Conservation (phyloP, 2,888 invertebrate species). For the Drosophila mercatorum region DNA sequence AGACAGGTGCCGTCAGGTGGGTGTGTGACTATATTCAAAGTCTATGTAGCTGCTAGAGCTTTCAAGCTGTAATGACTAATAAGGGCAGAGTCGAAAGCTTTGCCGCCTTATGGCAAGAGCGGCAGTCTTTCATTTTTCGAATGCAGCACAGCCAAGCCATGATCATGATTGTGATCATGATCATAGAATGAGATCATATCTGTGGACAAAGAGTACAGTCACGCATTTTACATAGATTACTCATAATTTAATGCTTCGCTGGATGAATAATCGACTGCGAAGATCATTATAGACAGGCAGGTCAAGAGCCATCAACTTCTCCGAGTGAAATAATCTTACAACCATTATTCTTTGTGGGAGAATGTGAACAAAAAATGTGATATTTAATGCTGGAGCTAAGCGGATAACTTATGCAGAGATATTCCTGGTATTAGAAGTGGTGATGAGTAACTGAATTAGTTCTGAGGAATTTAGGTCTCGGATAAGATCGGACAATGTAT, state of each 20-base stretch:
- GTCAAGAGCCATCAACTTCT: constrained; percentile 20
- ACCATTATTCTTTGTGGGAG: constrained; percentile 1
- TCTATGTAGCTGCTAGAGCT: constrained; percentile 14
- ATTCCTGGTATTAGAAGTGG: background rate
- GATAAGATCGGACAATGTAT: background rate
- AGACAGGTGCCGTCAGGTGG: constrained; percentile 38
- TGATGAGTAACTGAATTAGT: background rate
- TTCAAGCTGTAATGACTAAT: constrained; percentile 43
- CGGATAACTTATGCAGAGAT: background rate
- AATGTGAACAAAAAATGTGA: background rate
- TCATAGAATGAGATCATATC: constrained; percentile 43
- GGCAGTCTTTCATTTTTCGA: constrained; percentile 35
- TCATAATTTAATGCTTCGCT: constrained; percentile 30
- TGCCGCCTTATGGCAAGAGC: constrained; percentile 10
- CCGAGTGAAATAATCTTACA: background rate
- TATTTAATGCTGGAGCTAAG: background rate
- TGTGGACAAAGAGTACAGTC: constrained; percentile 20
- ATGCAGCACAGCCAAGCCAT: constrained; percentile 22
- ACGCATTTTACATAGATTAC: constrained; percentile 28
- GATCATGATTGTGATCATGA: constrained; percentile 34
- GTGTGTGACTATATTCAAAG: constrained; percentile 14
- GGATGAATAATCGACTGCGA: constrained; percentile 30
- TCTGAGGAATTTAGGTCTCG: background rate
- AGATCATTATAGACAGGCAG: constrained; percentile 21
- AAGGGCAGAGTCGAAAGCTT: constrained; percentile 43